phyloP scores from a whole-genome alignment of 2,113 vertebrate species.

The Hylia prasina region DNA sequence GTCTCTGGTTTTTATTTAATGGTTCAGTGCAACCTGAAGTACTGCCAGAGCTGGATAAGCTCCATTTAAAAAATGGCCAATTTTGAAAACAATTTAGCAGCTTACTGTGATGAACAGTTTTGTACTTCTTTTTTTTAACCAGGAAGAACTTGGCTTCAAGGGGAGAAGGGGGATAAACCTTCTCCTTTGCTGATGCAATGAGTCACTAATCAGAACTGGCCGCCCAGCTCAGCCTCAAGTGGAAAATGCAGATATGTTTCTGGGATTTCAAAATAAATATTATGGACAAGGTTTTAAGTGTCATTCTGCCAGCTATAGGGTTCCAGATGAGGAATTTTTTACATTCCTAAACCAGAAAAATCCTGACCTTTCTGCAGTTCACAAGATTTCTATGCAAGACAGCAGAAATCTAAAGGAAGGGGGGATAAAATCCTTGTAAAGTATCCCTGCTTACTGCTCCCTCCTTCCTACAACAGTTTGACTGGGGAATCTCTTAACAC shows the following conservation, averaged over 20 bases:
- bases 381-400: background rate
- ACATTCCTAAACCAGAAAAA: background rate
- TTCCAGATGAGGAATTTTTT: background rate
- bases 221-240: background rate
- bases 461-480: background rate
- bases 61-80: slow-evolving; percentile 88
- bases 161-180: background rate
- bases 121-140: background rate
- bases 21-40: slow-evolving; percentile 86
- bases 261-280: background rate
- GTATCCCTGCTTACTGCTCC: background rate
- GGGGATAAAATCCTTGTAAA: background rate
- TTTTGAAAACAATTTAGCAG: slow-evolving; percentile 82
- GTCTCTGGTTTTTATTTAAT: slow-evolving; percentile 91
- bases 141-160: slow-evolving; percentile 22
- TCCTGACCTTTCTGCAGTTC: background rate
- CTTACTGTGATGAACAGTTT: slow-evolving; percentile 69
- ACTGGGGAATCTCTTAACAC: background rate
- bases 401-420: background rate
- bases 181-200: background rate
- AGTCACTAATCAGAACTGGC: background rate
- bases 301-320: rapidly evolving
- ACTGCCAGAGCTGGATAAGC: slow-evolving; percentile 91
- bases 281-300: background rate
- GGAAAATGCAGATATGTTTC: background rate